These are phyloP conservation scores for Tuta absoluta DNA, from an alignment of 2,888 invertebrate species.

Conservation along the genomic window DNA sequence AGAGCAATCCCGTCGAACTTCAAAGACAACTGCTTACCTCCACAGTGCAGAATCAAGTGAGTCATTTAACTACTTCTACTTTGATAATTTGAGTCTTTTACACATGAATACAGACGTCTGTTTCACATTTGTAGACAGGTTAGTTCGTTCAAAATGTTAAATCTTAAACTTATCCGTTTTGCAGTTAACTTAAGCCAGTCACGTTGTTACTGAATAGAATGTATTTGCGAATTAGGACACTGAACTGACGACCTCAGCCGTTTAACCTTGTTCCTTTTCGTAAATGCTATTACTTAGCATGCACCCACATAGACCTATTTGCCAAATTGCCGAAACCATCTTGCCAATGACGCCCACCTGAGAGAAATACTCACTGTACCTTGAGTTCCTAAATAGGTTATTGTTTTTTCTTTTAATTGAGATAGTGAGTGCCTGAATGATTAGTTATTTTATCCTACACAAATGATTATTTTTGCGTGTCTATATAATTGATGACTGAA, in stretches of 20 bases:
- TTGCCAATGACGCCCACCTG: slow-evolving; percentile 11
- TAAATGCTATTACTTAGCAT: slow-evolving; percentile 2
- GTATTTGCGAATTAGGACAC: background rate
- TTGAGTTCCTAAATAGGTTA: background rate
- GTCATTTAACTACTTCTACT: too few species aligned
- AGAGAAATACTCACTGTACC: background rate
- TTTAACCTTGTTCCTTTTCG: slow-evolving; percentile 3
- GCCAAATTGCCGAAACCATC: slow-evolving; percentile 22
- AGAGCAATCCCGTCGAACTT: slow-evolving; percentile 90
- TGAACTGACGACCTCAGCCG: slow-evolving; percentile 2
- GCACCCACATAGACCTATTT: slow-evolving; percentile 18
- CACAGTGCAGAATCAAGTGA: slow-evolving; percentile 92
- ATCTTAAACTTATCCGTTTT: too few species aligned
- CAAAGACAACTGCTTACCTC: slow-evolving; percentile 91
- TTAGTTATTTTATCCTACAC: too few species aligned
- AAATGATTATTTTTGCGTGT: too few species aligned
- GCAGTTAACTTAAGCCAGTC: too few species aligned
- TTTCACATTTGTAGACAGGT: too few species aligned
- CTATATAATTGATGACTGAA: too few species aligned
- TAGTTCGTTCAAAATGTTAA: too few species aligned
- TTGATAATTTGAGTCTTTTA: too few species aligned
- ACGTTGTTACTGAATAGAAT: too few species aligned
- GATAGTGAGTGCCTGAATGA: background rate
- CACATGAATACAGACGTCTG: too few species aligned
- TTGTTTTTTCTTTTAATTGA: background rate